Base-by-base conservation (phyloP, 2,113 vertebrate species). In the Hystrix brachyura region DNA sequence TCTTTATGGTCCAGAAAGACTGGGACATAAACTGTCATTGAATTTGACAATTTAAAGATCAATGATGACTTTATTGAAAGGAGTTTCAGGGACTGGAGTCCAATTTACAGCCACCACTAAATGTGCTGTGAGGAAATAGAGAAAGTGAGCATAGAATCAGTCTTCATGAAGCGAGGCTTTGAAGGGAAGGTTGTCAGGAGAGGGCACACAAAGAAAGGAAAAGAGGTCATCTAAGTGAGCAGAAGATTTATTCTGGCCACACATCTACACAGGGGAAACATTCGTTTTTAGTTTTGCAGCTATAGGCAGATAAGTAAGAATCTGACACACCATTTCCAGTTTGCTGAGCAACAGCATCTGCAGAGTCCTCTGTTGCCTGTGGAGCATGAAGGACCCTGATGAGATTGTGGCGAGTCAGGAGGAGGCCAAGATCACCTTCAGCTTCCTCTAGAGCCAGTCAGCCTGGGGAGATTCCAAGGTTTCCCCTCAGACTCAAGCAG, bases 1-100 rank as follows among this genome's bases (percentile, higher is more conserved):
- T 76, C 62, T 19, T 1, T 29, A 53, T 89, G 67, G 60, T 82
- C 92, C 65, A 81, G 34, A 19, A 46, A 86, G 65, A 85, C 43
- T 7, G 51, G 17, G 21, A 10, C 19, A 8, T 67, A 91, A 74
- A 15, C 18, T 65, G 25, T 65, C 48, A 82, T 0, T 71, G 80
- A 71, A 78, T 87, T 81, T 90, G 85, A 92, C 55, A 86, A 15
- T 34, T 38, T 78, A 38, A 91, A 62, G 51, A 89, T 85, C 91
- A 89, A 62, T 51, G 65, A 78, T 72, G 34, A 92, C 43, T 46
- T 88, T 60, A 43, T 27, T 13, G 78, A 91, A 85, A 87, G 57
- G 19, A 51, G 32, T 89, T 84, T 80, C 25, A 59, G 72, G 74
- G 65, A 69, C 53, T 21, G 12, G 59, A 94, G 21, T 69, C 51